phyloP scores from a whole-genome alignment of 2,797 vertebrate species.

The Epinephelus awoara region DNA sequence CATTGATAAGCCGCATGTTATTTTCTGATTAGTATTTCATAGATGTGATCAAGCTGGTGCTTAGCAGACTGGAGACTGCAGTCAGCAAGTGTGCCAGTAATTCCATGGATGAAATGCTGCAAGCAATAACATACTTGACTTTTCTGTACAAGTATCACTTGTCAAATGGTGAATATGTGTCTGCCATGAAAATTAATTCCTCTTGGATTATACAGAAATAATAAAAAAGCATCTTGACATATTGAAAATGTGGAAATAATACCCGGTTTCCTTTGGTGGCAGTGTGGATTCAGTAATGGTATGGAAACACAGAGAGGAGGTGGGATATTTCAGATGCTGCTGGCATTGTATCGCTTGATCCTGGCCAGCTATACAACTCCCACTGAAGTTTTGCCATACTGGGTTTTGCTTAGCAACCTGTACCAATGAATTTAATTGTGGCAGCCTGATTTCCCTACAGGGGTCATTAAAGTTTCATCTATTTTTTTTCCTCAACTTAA shows the following conservation, averaged over 20 bases:
- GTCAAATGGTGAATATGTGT: neutral
- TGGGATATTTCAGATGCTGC: neutral
- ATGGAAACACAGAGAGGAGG: neutral
- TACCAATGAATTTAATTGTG: conserved; percentile 1
- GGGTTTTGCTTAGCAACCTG: conserved; percentile 14
- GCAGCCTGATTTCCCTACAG: conserved; percentile 52
- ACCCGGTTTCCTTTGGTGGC: neutral
- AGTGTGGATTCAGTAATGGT: neutral
- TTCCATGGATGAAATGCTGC: neutral
- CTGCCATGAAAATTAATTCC: conserved; percentile 6
- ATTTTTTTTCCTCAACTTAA: conserved; percentile 18
- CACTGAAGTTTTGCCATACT: conserved; percentile 13
- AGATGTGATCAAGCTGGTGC: neutral
- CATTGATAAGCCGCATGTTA: neutral
- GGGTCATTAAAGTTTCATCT: conserved; percentile 35
- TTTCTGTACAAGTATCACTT: conserved; percentile 18
- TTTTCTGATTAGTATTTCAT: conserved; percentile 3
- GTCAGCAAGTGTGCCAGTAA: neutral
- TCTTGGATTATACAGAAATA: neutral
- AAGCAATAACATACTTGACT: conserved; percentile 13
- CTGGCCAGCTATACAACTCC: conserved; percentile 10
- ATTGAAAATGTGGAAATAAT: conserved; percentile 17
- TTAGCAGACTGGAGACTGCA: neutral
- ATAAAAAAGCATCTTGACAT: conserved; percentile 5
- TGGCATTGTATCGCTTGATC: neutral